A percentile compares a stretch with the other conserved stretches of the same genome.
phyloP scores from a whole-genome alignment of 2,797 vertebrate species.

The Poecilia velifera region DNA sequence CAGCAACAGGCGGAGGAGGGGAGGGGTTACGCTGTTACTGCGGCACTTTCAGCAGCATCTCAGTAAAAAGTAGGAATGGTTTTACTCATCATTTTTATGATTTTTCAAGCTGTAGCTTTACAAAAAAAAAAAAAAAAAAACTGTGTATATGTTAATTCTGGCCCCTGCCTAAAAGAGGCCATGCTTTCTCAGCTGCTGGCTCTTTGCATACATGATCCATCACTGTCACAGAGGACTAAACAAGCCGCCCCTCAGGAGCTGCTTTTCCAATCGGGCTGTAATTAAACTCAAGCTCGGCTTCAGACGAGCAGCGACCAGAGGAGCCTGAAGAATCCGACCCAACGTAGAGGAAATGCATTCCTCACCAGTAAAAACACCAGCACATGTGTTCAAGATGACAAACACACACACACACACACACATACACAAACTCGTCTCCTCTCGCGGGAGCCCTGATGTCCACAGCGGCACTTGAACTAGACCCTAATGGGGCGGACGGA shows the following conservation, averaged over 20 bases:
- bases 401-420: constrained; percentile 60
- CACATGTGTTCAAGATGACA: constrained; percentile 60
- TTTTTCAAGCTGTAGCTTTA: background rate
- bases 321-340: constrained; percentile 65
- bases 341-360: constrained; percentile 48
- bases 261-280: constrained; percentile 77
- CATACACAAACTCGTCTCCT: constrained; percentile 49
- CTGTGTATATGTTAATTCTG: background rate
- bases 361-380: constrained; percentile 56
- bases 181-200: constrained; percentile 23
- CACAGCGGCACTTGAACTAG: constrained; percentile 70
- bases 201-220: constrained; percentile 72
- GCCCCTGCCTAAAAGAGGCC: background rate
- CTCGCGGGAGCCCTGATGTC: constrained; percentile 68
- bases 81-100: background rate
- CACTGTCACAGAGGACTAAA: constrained; percentile 71
- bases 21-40: background rate
- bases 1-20: background rate
- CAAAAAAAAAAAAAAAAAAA: constrained; percentile 19
- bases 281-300: constrained; percentile 75
- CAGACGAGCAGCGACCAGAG: constrained; percentile 40
- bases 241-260: constrained; percentile 69
- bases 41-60: background rate
- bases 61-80: background rate
- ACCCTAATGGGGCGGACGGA: constrained; percentile 67